Percentiles rank a stretch among this genome's conserved stretches.
Evolutionary conservation across 2,113 vertebrate genomes (phyloP).

Genomic region (Neodon shergylaensis): DNA sequence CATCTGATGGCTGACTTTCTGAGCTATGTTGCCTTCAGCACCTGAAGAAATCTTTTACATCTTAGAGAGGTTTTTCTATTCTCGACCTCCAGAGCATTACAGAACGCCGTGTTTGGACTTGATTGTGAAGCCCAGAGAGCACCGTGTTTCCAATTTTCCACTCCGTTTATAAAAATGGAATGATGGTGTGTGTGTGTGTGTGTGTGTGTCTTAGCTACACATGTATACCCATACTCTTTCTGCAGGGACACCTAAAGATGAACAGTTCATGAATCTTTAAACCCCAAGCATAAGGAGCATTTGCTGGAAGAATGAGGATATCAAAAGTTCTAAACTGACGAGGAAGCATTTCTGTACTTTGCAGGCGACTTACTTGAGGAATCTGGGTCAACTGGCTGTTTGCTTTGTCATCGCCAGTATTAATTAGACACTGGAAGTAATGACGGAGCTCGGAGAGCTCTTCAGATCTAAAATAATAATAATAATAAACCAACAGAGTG

Average conservation of each 20-base stretch:
- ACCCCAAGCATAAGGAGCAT: slow-evolving; percentile 10
- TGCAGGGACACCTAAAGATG: not conserved
- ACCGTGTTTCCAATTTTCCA: slow-evolving; percentile 73
- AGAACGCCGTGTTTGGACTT: slow-evolving; percentile 64
- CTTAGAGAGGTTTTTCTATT: not conserved
- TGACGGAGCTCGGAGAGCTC: slow-evolving; percentile 50
- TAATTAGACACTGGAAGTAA: slow-evolving; percentile 65
- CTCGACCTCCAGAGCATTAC: slow-evolving; percentile 54
- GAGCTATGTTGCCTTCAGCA: not conserved
- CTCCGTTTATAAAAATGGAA: slow-evolving; percentile 62
- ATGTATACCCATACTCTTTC: not conserved
- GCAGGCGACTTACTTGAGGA: slow-evolving; percentile 45
- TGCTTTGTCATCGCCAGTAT: slow-evolving; percentile 52
- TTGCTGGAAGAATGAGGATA: not conserved
- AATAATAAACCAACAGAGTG: slow-evolving; percentile 74
- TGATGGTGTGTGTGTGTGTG: not conserved
- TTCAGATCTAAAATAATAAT: slow-evolving; percentile 66
- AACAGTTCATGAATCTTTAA: not conserved
- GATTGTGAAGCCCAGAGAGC: slow-evolving; percentile 18
- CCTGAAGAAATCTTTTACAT: not conserved
- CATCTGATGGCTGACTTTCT: not conserved
- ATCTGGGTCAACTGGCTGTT: slow-evolving; percentile 67
- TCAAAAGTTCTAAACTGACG: not conserved
- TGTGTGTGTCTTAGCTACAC: not conserved
- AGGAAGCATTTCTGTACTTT: slow-evolving; percentile 35